A percentile compares a stretch with the other conserved stretches of the same genome.
Evolutionary conservation across 2,113 vertebrate species (phyloP).

Genomic region (Ivindomyrus marchei): DNA sequence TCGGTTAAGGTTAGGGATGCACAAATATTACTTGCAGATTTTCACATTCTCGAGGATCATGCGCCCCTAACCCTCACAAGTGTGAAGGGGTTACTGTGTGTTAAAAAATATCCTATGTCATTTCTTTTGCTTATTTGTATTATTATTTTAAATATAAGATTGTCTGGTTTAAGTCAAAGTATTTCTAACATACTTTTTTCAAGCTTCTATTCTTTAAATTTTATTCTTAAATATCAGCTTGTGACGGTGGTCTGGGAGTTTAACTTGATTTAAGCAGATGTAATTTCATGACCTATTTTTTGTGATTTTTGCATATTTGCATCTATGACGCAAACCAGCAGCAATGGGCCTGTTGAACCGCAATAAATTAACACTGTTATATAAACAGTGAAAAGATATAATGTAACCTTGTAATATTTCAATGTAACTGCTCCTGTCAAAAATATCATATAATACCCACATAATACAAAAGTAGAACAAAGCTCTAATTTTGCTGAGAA

Average conservation of each 20-base stretch:
- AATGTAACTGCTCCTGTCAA: not conserved
- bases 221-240: not conserved
- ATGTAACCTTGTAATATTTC: not conserved
- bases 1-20: not conserved
- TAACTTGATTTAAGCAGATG: not conserved
- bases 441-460: not conserved
- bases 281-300: not conserved
- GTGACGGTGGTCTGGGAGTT: not conserved
- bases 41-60: too few relatives aligned
- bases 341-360: not conserved
- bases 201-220: not conserved
- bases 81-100: not conserved
- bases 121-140: not conserved
- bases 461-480: not conserved
- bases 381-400: not conserved
- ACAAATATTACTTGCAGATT: too few relatives aligned
- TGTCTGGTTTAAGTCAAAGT: not conserved
- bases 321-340: not conserved
- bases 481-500: not conserved
- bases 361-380: not conserved
- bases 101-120: not conserved
- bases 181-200: not conserved
- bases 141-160: not conserved
- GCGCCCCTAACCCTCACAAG: too few relatives aligned
- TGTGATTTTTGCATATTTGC: not conserved